phyloP scores from a whole-genome alignment of 2,797 vertebrate genomes.

The Chelonia mydas region DNA sequence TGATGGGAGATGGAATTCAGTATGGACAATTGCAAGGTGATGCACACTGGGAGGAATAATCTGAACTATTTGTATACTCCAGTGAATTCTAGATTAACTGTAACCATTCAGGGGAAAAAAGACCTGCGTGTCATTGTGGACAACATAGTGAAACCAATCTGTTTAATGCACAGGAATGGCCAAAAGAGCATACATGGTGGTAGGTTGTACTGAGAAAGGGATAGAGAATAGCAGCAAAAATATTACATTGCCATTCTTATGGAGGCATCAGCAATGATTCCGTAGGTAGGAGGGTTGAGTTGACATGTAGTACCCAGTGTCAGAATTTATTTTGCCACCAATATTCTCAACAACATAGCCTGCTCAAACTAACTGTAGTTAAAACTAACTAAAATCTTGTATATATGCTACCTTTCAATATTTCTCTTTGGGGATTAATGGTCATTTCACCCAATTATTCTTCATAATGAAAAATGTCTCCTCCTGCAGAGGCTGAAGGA shows the following conservation, averaged over 20 bases:
- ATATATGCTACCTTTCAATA: background rate
- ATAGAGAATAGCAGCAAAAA: constrained; percentile 58
- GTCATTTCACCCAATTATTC: background rate
- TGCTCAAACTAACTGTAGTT: background rate
- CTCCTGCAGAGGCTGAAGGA: background rate
- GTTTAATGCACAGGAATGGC: constrained; percentile 67
- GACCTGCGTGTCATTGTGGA: constrained; percentile 69
- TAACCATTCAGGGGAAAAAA: constrained; percentile 28
- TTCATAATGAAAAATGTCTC: rapidly evolving
- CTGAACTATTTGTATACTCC: constrained; percentile 40
- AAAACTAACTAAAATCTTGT: background rate
- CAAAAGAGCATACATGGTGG: constrained; percentile 17
- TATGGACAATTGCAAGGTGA: constrained; percentile 46
- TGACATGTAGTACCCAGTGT: background rate
- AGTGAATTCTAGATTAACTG: constrained; percentile 66
- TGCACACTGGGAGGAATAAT: constrained; percentile 56
- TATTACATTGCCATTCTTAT: constrained; percentile 31
- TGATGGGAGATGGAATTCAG: constrained; percentile 64
- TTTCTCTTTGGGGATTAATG: background rate
- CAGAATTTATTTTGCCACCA: background rate
- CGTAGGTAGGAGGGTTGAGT: background rate
- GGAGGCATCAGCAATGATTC: constrained; percentile 53
- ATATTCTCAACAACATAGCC: background rate
- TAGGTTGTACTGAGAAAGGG: constrained; percentile 48
- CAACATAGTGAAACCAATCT: constrained; percentile 70